These are phyloP conservation scores for Ciconia maguari DNA, from an alignment of 2,113 vertebrate genomes.

Conservation along the genomic window DNA sequence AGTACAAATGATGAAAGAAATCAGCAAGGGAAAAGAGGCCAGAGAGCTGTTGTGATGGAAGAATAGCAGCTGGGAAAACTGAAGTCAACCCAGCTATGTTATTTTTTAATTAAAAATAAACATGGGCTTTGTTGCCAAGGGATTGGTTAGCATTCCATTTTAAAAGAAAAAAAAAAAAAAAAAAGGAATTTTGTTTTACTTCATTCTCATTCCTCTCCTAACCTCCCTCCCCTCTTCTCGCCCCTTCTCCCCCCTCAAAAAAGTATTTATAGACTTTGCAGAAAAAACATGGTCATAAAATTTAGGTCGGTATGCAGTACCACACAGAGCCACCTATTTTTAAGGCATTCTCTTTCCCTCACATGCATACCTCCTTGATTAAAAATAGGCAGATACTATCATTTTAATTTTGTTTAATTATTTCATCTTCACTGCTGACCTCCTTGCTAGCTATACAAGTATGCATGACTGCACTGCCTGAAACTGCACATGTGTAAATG, in stretches of 20 bases:
- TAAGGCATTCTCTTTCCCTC: neutral
- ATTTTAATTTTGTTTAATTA: neutral
- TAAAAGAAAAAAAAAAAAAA: neutral
- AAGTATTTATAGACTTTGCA: slow-evolving; percentile 55
- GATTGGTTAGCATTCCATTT: slow-evolving; percentile 70
- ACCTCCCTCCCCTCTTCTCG: neutral
- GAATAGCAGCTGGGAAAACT: slow-evolving; percentile 63
- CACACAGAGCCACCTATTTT: neutral
- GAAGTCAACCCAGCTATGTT: slow-evolving; percentile 68
- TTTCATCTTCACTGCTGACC: neutral
- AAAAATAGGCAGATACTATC: neutral
- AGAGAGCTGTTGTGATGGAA: slow-evolving; percentile 45
- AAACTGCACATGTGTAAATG: neutral
- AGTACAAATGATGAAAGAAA: slow-evolving; percentile 65
- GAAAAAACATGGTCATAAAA: neutral
- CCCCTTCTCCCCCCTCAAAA: neutral
- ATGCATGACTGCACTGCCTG: neutral
- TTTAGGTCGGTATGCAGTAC: neutral
- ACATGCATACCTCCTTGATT: neutral
- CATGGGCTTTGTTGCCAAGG: slow-evolving; percentile 66
- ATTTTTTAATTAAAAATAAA: slow-evolving; percentile 80
- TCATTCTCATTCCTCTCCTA: slow-evolving; percentile 31
- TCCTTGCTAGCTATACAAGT: neutral
- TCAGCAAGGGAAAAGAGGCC: slow-evolving; percentile 58
- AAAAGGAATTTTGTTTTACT: slow-evolving; percentile 29